phyloP scores from a whole-genome alignment of 1,140 invertebrate genomes.

The Maconellicoccus hirsutus region DNA sequence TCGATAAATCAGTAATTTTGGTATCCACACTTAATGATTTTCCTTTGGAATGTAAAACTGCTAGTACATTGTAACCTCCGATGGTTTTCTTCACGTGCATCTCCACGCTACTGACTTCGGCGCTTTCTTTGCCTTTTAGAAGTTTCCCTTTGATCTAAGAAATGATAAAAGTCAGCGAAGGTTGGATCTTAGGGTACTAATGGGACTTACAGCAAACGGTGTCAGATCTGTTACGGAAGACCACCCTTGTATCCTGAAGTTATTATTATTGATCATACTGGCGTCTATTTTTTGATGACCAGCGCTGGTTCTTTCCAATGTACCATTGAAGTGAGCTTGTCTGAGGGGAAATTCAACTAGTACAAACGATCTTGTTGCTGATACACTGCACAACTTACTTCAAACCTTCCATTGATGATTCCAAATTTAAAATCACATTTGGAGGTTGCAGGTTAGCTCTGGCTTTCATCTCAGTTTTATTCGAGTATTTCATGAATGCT shows the following conservation, averaged over 20 bases:
- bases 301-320: constrained; percentile 25
- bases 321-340: constrained; percentile 28
- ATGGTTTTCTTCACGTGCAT: constrained; percentile 24
- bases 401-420: constrained; percentile 29
- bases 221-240: constrained; percentile 26
- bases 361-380: neutral
- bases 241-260: constrained; percentile 27
- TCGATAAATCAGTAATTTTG: neutral
- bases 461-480: constrained; percentile 28
- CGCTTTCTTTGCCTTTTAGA: constrained; percentile 21
- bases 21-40: constrained; percentile 23
- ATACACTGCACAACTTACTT: constrained; percentile 29
- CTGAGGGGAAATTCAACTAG: constrained; percentile 25
- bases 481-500: constrained; percentile 28
- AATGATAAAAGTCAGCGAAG: neutral
- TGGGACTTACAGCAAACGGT: constrained; percentile 28
- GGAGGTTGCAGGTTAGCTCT: constrained; percentile 26
- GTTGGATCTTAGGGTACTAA: neutral
- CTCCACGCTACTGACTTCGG: constrained; percentile 25
- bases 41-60: constrained; percentile 25
- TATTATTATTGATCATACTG: constrained; percentile 27
- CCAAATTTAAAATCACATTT: constrained; percentile 27
- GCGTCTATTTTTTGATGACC: constrained; percentile 27
- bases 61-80: constrained; percentile 27
- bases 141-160: constrained; percentile 27